Evolutionary conservation across 2,113 vertebrate species (phyloP).

Genomic region (Phrynosoma platyrhinos): DNA sequence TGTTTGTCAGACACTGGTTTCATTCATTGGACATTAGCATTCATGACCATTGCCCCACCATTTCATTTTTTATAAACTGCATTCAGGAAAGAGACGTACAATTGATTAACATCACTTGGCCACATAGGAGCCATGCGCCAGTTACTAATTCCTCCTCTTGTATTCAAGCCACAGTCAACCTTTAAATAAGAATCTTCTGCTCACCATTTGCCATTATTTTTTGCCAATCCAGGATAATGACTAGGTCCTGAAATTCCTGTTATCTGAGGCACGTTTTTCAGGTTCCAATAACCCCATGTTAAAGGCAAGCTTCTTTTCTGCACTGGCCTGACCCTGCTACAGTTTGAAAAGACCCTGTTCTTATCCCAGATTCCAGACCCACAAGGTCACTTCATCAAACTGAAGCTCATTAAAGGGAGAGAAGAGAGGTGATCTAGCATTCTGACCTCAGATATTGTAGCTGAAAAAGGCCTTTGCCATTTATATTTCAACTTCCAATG

Average conservation of each 20-base stretch:
- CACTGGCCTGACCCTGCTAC: slow-evolving; percentile 30
- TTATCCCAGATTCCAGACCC: slow-evolving; percentile 62
- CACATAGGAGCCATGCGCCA: not conserved
- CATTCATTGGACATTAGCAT: not conserved
- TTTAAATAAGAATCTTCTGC: slow-evolving; percentile 60
- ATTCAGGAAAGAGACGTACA: not conserved
- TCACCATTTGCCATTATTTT: slow-evolving; percentile 29
- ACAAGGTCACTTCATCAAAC: slow-evolving; percentile 80
- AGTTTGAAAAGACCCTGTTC: slow-evolving; percentile 54
- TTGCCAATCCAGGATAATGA: slow-evolving; percentile 40
- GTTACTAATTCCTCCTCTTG: not conserved
- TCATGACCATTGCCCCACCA: not conserved
- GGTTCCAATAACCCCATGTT: not conserved
- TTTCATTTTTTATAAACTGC: slow-evolving; percentile 13
- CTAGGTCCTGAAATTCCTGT: slow-evolving; percentile 45
- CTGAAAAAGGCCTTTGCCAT: slow-evolving; percentile 80
- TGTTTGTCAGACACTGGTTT: not conserved
- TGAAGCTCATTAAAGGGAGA: slow-evolving; percentile 82
- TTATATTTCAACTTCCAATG: slow-evolving; percentile 83
- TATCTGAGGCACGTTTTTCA: slow-evolving; percentile 26
- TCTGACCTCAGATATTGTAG: slow-evolving; percentile 79
- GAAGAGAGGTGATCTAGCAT: slow-evolving; percentile 78
- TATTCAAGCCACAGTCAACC: slow-evolving; percentile 54
- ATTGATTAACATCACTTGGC: slow-evolving; percentile 31
- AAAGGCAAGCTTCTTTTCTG: not conserved